phyloP scores from a whole-genome alignment of 1,140 invertebrate genomes.

The Hydropsyche tenuis region DNA sequence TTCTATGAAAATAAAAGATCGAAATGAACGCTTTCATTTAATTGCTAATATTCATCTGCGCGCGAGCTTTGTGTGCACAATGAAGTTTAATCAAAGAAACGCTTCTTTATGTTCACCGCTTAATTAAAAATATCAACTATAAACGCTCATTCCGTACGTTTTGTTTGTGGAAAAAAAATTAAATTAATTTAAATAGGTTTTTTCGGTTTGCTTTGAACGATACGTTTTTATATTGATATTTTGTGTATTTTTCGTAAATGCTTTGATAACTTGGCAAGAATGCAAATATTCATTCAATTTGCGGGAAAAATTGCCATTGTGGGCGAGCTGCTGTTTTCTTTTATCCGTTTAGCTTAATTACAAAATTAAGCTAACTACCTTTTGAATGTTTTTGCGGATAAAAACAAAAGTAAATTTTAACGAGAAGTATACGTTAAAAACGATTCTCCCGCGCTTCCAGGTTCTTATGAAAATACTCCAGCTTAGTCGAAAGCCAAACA shows the following conservation, averaged over 20 bases:
- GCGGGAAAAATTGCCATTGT: constrained; percentile 22
- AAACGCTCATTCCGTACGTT: too few relatives aligned
- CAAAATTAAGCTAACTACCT: constrained; percentile 32
- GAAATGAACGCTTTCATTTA: too few relatives aligned
- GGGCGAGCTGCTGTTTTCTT: constrained; percentile 18
- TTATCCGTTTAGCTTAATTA: constrained; percentile 25
- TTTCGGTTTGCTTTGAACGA: too few relatives aligned
- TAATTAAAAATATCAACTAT: too few relatives aligned
- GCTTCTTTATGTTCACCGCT: too few relatives aligned
- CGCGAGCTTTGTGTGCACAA: too few relatives aligned
- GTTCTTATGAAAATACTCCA: neutral
- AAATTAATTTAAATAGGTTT: too few relatives aligned
- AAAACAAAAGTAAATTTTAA: neutral
- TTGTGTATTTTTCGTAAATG: neutral
- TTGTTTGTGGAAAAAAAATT: too few relatives aligned
- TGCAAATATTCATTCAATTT: constrained; percentile 36
- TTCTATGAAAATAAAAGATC: too few relatives aligned
- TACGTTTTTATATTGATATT: too few relatives aligned
- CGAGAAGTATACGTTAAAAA: neutral
- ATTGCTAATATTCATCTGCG: too few relatives aligned
- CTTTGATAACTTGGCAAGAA: neutral
- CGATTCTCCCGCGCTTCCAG: neutral
- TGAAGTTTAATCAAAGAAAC: too few relatives aligned
- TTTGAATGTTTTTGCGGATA: constrained; percentile 27
- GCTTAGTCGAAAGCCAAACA: neutral